Conservation (phyloP, 2,888 invertebrate genomes). For the Megastigmus dorsalis region DNA sequence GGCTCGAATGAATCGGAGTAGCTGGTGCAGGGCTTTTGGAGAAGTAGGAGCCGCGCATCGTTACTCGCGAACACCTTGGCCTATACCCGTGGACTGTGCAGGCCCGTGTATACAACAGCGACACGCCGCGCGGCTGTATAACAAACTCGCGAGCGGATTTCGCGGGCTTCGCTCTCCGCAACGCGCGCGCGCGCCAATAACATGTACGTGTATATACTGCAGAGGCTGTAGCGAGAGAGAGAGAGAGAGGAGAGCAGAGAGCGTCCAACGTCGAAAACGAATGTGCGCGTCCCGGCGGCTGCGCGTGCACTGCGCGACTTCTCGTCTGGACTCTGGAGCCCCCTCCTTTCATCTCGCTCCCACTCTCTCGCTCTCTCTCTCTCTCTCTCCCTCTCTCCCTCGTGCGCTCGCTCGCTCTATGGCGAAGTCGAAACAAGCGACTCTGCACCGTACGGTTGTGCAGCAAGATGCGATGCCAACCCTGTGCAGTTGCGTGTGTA, state of each 20-base stretch:
- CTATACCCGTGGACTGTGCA: neutral
- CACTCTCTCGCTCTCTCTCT: neutral
- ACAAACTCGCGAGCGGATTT: constrained; percentile 56
- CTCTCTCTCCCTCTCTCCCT: neutral
- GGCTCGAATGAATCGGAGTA: too few species aligned
- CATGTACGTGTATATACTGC: too few species aligned
- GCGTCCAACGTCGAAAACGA: constrained; percentile 36
- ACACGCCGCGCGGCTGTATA: too few species aligned
- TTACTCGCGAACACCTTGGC: too few species aligned
- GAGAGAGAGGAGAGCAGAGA: neutral
- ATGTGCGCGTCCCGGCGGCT: constrained; percentile 71
- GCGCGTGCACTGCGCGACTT: constrained; percentile 68
- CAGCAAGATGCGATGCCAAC: neutral
- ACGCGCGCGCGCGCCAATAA: constrained; percentile 27
- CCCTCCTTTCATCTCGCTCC: neutral
- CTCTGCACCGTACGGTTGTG: neutral
- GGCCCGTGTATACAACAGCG: constrained; percentile 36
- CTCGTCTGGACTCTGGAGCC: constrained; percentile 50
- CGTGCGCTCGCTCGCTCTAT: neutral
- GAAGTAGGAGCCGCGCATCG: too few species aligned
- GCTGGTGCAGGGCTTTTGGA: too few species aligned
- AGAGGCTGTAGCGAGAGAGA: too few species aligned
- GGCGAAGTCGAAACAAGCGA: neutral
- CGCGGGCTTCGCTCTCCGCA: constrained; percentile 64
- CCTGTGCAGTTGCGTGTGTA: neutral